Evolutionary conservation across 2,888 invertebrate species (phyloP), one percentile per base, ranked within the genome.

Genomic region (Julus scanicus): DNA sequence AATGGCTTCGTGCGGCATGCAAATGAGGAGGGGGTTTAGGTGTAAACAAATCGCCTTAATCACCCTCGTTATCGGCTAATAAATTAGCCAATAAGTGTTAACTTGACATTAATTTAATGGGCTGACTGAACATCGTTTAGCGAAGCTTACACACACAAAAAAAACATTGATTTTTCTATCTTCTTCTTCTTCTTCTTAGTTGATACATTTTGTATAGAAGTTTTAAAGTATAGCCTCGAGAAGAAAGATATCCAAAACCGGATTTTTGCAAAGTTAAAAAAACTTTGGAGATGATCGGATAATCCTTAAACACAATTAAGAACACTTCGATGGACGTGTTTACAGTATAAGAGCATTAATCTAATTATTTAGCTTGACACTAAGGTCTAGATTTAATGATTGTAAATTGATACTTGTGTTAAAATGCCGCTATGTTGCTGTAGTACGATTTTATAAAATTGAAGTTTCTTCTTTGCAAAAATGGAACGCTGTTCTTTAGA

Each of bases 51-150:
- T 71, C 71, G 71, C 20, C 20, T 8, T 71, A 71, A 71, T 71
- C 71, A 29, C 20, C 71, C 20, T 71, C 71, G 71, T 71, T 71
- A 71, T 71, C 71, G 71, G 71, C 71, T 71, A 71, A 71, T 71
- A 71, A 71, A 71, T 71, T 71, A 71, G 71, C 71, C 71, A 71
- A 71, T 71, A 71, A 71, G 71, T 71, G 71, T 71, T 71, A 71
- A 71, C 20, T 71, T 71, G 71, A 71, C 71, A 71, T 71, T 71
- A 71, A 71, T 71, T 71, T 71, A 71, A 71, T 71, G 71, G 71
- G 71, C 71, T 20, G 71, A 20, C 20, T 71, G 71, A 71, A 20
- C 71, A 71, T 20, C 71, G 71, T 71, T 71, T 71, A 71, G 53
- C 53, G 15, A 13, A 71, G 29, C 29, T 71, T 11, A 71, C 29